Percentiles rank a stretch among this genome's conserved stretches.
Conservation (phyloP, 2,888 invertebrate genomes). For the Eupithecia dodoneata region DNA sequence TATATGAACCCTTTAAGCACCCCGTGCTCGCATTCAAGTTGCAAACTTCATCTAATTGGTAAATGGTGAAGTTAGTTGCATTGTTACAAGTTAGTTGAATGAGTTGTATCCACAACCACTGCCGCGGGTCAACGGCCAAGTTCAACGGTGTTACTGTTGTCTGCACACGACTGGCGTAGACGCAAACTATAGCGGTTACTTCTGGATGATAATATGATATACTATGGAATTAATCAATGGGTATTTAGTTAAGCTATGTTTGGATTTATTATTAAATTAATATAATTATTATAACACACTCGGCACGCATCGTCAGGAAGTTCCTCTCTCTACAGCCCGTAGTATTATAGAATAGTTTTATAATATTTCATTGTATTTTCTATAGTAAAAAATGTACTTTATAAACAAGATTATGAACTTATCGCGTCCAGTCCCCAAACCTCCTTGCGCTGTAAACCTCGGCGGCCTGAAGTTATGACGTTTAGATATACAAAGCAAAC, state of each 20-base stretch:
- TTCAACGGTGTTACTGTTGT: not conserved
- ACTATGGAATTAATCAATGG: too few relatives aligned
- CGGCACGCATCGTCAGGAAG: too few relatives aligned
- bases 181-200: not conserved
- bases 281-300: too few relatives aligned
- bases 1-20: not conserved
- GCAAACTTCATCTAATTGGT: constrained; percentile 3
- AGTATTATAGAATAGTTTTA: too few relatives aligned
- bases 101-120: not conserved
- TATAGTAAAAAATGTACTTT: too few relatives aligned
- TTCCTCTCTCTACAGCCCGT: too few relatives aligned
- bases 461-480: not conserved
- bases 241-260: too few relatives aligned
- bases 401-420: too few relatives aligned
- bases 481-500: constrained; percentile 29
- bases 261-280: too few relatives aligned
- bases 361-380: too few relatives aligned
- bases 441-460: not conserved
- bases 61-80: not conserved
- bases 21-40: not conserved
- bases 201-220: not conserved
- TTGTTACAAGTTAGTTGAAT: not conserved
- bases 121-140: constrained; percentile 8
- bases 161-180: not conserved
- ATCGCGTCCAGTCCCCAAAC: not conserved